Percentiles rank a stretch among this genome's conserved stretches.
phyloP scores from a whole-genome alignment of 2,888 invertebrate species.

The Melinaea menophilus region DNA sequence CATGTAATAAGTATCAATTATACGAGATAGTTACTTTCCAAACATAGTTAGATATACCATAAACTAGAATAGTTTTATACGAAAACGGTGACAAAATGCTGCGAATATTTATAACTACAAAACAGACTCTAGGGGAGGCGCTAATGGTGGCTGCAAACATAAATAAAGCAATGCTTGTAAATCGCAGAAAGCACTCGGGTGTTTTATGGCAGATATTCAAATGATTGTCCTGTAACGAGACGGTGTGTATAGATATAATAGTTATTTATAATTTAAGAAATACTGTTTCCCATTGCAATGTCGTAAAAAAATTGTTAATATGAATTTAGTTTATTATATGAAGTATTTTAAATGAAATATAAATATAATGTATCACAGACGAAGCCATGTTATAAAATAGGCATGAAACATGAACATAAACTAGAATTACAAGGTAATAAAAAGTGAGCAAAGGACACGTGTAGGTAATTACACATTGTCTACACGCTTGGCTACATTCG shows the following conservation, averaged over 20 bases:
- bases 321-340: too few species aligned
- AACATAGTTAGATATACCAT: not conserved
- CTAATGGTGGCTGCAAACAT: constrained; percentile 23
- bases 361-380: too few species aligned
- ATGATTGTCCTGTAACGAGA: constrained; percentile 5
- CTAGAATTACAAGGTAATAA: too few species aligned
- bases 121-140: constrained; percentile 18
- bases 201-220: constrained; percentile 22
- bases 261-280: too few species aligned
- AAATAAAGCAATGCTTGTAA: constrained; percentile 24
- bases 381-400: too few species aligned
- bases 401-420: not conserved
- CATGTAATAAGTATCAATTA: too few species aligned
- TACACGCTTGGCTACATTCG: too few species aligned
- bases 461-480: too few species aligned
- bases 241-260: too few species aligned
- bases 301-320: not conserved
- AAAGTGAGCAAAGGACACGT: too few species aligned
- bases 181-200: constrained; percentile 21
- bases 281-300: too few species aligned
- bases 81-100: constrained; percentile 9
- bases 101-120: constrained; percentile 14
- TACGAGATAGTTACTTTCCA: not conserved
- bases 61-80: not conserved
- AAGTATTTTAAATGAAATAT: too few species aligned